Conservation (phyloP, 1,140 invertebrate species). For the Lineus longissimus region DNA sequence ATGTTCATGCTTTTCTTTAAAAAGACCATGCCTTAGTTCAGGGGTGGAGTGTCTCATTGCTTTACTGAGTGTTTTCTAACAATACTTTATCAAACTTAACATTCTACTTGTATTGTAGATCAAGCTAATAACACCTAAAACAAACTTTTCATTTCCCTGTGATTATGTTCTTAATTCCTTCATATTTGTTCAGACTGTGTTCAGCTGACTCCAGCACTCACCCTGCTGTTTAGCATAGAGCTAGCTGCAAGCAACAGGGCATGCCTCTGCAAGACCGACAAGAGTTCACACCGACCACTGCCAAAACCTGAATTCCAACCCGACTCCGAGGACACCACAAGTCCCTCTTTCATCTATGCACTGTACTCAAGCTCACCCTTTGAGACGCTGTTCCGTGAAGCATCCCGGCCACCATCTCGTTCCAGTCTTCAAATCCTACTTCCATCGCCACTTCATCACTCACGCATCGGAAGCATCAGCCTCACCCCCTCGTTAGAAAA, state of each 20-base stretch:
- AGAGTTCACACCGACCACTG: neutral
- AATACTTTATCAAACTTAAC: too few relatives aligned
- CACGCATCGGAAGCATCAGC: neutral
- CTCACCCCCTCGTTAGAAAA: neutral
- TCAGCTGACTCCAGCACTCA: neutral
- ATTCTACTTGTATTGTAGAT: too few relatives aligned
- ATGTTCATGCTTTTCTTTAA: neutral
- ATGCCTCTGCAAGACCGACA: neutral
- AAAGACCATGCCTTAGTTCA: neutral
- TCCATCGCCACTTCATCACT: neutral
- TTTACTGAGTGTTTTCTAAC: too few relatives aligned
- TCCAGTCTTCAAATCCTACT: neutral
- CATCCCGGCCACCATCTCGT: neutral
- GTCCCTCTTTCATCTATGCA: neutral
- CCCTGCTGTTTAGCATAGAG: neutral
- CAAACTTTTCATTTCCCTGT: neutral
- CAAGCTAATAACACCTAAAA: too few relatives aligned
- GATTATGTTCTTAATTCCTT: neutral
- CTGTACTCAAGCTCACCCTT: neutral
- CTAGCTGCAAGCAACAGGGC: neutral
- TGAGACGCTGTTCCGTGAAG: neutral
- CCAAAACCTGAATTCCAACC: neutral
- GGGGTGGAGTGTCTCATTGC: too few relatives aligned
- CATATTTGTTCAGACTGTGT: constrained; percentile 4
- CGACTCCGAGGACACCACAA: neutral